Percentiles rank a stretch among this genome's conserved stretches.
Evolutionary conservation across 2,888 invertebrate genomes (phyloP).

Genomic region (Acrocera orbiculus): DNA sequence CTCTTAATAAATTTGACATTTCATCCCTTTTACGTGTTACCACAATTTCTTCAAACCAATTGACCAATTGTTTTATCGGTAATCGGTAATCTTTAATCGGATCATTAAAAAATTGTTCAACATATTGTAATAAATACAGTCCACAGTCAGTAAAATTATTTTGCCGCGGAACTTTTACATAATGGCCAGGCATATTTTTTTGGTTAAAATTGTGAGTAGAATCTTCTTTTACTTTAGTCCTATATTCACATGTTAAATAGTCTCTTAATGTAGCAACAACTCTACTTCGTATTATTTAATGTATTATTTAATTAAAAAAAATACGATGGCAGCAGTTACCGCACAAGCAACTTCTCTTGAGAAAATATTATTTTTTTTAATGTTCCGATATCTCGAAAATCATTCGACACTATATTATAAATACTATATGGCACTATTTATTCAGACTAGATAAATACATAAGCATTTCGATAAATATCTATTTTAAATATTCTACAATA

Average conservation of each 20-base stretch:
- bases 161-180: conserved; percentile 89
- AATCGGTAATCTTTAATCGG: conserved; percentile 66
- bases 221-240: conserved; percentile 48
- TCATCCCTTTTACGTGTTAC: conserved; percentile 77
- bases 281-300: conserved; percentile 53
- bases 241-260: conserved; percentile 75
- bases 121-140: conserved; percentile 85
- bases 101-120: conserved; percentile 83
- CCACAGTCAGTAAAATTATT: conserved; percentile 96
- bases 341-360: no score
- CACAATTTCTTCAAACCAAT: conserved; percentile 74
- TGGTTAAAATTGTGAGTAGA: conserved; percentile 45
- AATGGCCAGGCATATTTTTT: conserved; percentile 68
- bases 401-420: no score
- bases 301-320: no score
- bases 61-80: conserved; percentile 63
- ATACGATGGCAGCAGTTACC: no score
- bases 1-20: conserved; percentile 58
- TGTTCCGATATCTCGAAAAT: no score
- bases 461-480: no score
- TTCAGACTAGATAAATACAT: no score
- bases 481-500: no score
- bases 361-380: no score
- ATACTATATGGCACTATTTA: no score
- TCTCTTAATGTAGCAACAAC: conserved; percentile 83